These are phyloP conservation scores for Stichodactyla helianthus DNA, from an alignment of 64 coral and sea anemone species.

Conservation along the genomic window DNA sequence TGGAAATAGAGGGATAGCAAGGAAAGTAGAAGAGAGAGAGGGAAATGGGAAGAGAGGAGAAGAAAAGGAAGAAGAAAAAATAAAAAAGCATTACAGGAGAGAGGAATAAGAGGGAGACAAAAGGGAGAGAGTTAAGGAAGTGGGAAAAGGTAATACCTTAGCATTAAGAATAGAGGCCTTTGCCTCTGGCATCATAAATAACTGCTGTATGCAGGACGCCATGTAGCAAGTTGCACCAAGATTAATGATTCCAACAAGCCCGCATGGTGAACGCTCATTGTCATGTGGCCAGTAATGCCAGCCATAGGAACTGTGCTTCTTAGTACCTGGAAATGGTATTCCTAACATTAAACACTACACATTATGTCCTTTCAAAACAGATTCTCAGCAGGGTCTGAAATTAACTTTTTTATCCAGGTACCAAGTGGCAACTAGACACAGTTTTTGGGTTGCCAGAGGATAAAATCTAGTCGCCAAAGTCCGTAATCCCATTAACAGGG, in stretches of 20 bases:
- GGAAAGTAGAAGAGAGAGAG: background rate
- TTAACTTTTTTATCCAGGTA: no score
- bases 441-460: no score
- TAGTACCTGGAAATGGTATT: conserved; percentile 16
- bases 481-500: no score
- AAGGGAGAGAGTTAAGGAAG: background rate
- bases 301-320: conserved; percentile 78
- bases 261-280: conserved; percentile 87
- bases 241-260: conserved; percentile 94
- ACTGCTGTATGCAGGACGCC: conserved; percentile 97
- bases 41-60: background rate
- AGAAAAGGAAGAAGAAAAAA: no score
- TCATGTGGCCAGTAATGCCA: conserved; percentile 99
- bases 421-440: no score
- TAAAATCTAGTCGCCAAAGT: no score
- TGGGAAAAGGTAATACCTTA: conserved; percentile 26
- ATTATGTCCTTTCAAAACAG: no score
- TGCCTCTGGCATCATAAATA: conserved; percentile 98
- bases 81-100: no score
- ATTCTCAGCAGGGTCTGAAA: no score
- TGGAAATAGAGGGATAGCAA: no score
- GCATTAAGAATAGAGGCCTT: conserved; percentile 86
- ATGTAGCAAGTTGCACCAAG: conserved; percentile 98
- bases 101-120: no score
- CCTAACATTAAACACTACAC: background rate